phyloP scores from a whole-genome alignment of 1,140 invertebrate genomes.

The Rhopalosiphum maidis region DNA sequence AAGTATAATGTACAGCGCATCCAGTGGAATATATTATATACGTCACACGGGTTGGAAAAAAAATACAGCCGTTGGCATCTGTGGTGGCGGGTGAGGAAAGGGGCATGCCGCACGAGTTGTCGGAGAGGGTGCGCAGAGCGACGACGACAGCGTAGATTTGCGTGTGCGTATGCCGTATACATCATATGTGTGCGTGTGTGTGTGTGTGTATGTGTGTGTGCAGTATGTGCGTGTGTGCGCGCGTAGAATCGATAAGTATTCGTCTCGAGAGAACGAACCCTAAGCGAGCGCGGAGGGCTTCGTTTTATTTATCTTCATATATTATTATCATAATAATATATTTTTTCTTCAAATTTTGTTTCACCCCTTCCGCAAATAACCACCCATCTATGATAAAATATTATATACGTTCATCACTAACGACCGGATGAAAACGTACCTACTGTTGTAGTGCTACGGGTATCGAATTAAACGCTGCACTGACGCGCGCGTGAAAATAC shows the following conservation, averaged over 20 bases:
- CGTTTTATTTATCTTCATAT: not conserved
- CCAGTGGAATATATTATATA: not conserved
- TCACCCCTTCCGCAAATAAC: not conserved
- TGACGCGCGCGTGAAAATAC: not conserved
- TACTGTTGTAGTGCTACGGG: not conserved
- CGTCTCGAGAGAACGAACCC: not conserved
- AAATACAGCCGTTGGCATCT: not conserved
- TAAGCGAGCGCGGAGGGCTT: not conserved
- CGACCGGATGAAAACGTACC: not conserved
- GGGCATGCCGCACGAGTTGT: not conserved
- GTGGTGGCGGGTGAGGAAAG: not conserved
- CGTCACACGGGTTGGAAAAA: not conserved
- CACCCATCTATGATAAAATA: not conserved
- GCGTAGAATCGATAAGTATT: slow-evolving; percentile 8
- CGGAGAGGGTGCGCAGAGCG: not conserved
- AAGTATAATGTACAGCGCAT: not conserved
- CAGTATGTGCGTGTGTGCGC: not conserved
- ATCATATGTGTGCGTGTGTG: not conserved
- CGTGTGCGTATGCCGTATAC: not conserved
- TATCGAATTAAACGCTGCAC: not conserved
- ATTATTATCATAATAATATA: not conserved
- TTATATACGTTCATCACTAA: not conserved
- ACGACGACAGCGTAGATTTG: not conserved
- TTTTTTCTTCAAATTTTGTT: not conserved
- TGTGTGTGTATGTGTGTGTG: not conserved